Evolutionary conservation across 2,888 invertebrate species (phyloP).

Genomic region (Chaetogeoica ovagalla): DNA sequence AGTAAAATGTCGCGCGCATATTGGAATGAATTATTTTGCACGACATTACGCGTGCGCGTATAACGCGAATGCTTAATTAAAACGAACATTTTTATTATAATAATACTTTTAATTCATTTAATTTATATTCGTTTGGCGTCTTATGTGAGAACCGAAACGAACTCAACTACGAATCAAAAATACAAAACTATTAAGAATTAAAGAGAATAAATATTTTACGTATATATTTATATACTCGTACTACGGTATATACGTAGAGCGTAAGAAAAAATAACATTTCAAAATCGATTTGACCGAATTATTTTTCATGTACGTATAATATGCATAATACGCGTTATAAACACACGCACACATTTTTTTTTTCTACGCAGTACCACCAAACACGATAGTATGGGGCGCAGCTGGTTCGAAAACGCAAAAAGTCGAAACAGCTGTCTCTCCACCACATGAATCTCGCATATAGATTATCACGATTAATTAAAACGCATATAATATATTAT

Average conservation of each 20-base stretch:
- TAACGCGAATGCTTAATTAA: too few relatives aligned
- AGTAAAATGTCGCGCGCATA: too few relatives aligned
- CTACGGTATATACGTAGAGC: not conserved
- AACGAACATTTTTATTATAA: too few relatives aligned
- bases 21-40: too few relatives aligned
- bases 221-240: too few relatives aligned
- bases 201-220: too few relatives aligned
- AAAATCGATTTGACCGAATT: conserved; percentile 39
- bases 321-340: not conserved
- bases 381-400: conserved; percentile 4
- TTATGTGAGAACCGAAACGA: too few relatives aligned
- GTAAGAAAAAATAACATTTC: not conserved
- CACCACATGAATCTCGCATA: conserved; percentile 37
- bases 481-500: conserved; percentile 3
- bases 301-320: conserved; percentile 4
- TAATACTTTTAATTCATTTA: too few relatives aligned
- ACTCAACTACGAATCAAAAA: too few relatives aligned
- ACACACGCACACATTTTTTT: not conserved
- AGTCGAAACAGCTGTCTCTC: conserved; percentile 41
- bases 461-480: conserved; percentile 49
- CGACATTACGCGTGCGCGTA: too few relatives aligned
- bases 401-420: conserved; percentile 48
- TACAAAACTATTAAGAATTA: too few relatives aligned
- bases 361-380: conserved; percentile 7
- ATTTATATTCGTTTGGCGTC: too few relatives aligned